Evolutionary conservation across 1,140 invertebrate genomes (phyloP), one percentile per base, ranked within the genome.

Genomic region (Maconellicoccus hirsutus): DNA sequence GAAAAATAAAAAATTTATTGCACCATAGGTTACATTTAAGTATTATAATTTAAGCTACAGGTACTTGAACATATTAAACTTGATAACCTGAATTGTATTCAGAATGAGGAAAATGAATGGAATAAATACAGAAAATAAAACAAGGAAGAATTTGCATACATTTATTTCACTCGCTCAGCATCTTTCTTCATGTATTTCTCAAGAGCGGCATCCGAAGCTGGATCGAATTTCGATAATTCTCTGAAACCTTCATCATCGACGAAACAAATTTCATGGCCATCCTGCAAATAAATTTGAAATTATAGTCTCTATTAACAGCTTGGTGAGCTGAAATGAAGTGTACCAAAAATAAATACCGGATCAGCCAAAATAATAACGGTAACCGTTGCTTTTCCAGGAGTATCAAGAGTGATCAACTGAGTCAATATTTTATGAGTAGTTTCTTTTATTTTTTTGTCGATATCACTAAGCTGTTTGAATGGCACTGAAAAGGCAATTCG

Each of bases 241-340:
- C 86, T 80, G 81, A 96, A 98, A 26, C 87, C 93, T 82, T 97
- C 94, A 76, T 98, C 94, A 74, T 96, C 95, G 16, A 98, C 97
- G 81, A 98, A 98, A 81, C 96, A 98, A 73, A 99, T 98, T 83
- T 98, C 96, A 82, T 98, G 96, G 0, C 86, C 92, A 83, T 98
- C 94, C 88, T 87, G 71, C 75, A 82, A 75, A 3, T 16, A 52
- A 52, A 52, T 52, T 52, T 16, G 16, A 52, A 4, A 19, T n/a
- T n/a, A n/a, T n/a, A n/a, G n/a, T n/a, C n/a, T n/a, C n/a, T n/a
- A n/a, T n/a, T n/a, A n/a, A n/a, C n/a, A n/a, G n/a, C n/a, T n/a
- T n/a, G n/a, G n/a, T n/a, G n/a, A n/a, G n/a, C n/a, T n/a, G n/a
- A n/a, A n/a, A n/a, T n/a, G n/a, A n/a, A n/a, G n/a, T n/a, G n/a